phyloP scores from a whole-genome alignment of 2,113 vertebrate genomes.

The Gymnobelideus leadbeateri region DNA sequence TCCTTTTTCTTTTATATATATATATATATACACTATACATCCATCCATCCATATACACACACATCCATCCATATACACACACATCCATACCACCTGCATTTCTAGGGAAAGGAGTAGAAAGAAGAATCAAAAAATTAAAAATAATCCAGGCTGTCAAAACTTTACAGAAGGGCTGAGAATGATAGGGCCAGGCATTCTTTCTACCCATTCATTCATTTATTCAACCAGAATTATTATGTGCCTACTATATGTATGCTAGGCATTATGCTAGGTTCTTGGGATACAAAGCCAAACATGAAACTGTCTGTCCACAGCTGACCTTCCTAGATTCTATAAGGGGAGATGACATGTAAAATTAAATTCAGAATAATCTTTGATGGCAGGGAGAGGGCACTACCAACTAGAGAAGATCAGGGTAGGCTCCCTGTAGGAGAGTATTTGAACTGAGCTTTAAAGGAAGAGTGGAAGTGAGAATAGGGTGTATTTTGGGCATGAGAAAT shows the following conservation, averaged over 20 bases:
- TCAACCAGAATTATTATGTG: background rate
- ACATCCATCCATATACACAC: background rate
- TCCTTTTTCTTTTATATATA: slow-evolving; percentile 28
- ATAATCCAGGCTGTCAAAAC: background rate
- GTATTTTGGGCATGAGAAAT: background rate
- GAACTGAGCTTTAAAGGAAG: background rate
- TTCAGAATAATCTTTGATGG: background rate
- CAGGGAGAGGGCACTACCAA: background rate
- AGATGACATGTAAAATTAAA: background rate
- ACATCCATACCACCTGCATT: background rate
- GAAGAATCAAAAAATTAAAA: background rate
- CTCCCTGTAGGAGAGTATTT: background rate
- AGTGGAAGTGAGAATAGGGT: background rate
- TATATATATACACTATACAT: background rate
- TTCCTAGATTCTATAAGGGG: background rate
- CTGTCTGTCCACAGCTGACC: background rate
- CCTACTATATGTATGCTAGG: background rate
- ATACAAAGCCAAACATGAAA: background rate
- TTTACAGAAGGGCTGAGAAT: background rate
- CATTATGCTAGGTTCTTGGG: background rate
- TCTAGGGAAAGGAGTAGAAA: background rate
- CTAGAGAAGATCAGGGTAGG: background rate
- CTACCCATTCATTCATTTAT: background rate
- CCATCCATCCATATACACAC: background rate
- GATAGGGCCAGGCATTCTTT: background rate